Base-by-base conservation (phyloP, 1,140 invertebrate species). In the Bombyx mori region DNA sequence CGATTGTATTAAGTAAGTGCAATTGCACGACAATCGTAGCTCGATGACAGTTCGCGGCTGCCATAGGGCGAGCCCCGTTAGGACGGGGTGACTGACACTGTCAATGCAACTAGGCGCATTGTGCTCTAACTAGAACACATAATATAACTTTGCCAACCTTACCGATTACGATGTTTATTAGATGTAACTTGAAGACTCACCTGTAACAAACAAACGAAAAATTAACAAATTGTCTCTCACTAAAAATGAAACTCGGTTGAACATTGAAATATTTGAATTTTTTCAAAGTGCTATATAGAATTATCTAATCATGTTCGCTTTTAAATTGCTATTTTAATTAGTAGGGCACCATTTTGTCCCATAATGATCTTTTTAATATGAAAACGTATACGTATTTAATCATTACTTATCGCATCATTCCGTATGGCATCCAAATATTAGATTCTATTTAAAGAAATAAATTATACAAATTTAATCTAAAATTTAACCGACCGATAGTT, bases 81-180 rank as follows among this genome's bases (percentile, higher is more conserved):
- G 73, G 76, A 69, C 80, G 82, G 78, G 82, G 82, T 86, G 80
- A 86, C 72, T 86, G 82, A 86, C 82, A 77, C 69, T 70, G 75
- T 62, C 79, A 79, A 69, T 86, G 79, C 75, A 84, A 76, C 77
- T 78, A 82, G 82, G 82, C 84, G 82, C 82, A 86, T 86, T 86
- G 82, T 84, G 82, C 82, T 82, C 78, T 81, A 86, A 84, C 77
- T 75, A 86, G 83, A 82, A 86, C 83, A 73, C 70, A 79, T 86
- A 82, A 72, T 68, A 60, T 60, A 59, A 71, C 60, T 69, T 63
- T 71, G 68, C 69, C 65, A 67, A 77, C 67, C 71, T 82, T 75
- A 80, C 81, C 78, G 64, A 69, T 44, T 44, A 44, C 42, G 50
- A 35, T 35, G 22, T 7, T 35, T 10, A 35, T n/a, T n/a, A 47